phyloP scores from a whole-genome alignment of 2,113 vertebrate genomes.

The Paraplagusia blochii region DNA sequence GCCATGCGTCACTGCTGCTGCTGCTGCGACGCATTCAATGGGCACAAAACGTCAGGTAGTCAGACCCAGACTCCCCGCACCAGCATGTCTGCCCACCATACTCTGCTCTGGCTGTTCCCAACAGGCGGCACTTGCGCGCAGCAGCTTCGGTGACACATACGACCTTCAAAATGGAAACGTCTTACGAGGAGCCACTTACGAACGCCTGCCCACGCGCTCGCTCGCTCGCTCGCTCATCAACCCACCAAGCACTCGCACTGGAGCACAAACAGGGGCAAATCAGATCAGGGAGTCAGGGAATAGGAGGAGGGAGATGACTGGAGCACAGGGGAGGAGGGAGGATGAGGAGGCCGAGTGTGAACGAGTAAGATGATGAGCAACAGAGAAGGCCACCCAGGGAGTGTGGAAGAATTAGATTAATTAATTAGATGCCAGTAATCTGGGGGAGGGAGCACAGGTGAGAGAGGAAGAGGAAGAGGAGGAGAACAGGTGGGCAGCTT shows the following conservation, averaged over 20 bases:
- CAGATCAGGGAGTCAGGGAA: conserved; percentile 63
- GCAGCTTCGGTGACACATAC: conserved; percentile 59
- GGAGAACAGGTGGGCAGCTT: conserved; percentile 22
- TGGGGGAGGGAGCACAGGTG: conserved; percentile 3
- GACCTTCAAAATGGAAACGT: conserved; percentile 65
- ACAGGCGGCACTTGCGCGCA: conserved; percentile 46
- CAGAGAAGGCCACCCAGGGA: conserved; percentile 32
- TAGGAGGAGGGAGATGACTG: conserved; percentile 15
- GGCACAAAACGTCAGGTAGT: conserved; percentile 21
- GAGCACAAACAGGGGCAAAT: conserved; percentile 45
- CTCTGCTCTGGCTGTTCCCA: neutral
- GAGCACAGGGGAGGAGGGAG: conserved; percentile 6
- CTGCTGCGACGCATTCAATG: conserved; percentile 3
- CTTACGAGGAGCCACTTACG: conserved; percentile 54
- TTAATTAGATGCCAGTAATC: neutral
- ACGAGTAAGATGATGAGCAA: conserved; percentile 40
- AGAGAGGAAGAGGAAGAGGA: conserved; percentile 9
- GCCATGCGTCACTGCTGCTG: conserved; percentile 37
- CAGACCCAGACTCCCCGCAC: conserved; percentile 8
- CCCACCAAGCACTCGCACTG: conserved; percentile 46
- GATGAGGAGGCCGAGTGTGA: conserved; percentile 23
- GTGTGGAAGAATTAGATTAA: conserved; percentile 14
- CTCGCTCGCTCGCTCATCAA: conserved; percentile 34
- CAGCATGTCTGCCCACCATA: neutral
- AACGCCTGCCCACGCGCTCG: conserved; percentile 53